These are phyloP conservation scores for Tridacna gigas DNA, from an alignment of 2,888 invertebrate species.

Conservation along the genomic window DNA sequence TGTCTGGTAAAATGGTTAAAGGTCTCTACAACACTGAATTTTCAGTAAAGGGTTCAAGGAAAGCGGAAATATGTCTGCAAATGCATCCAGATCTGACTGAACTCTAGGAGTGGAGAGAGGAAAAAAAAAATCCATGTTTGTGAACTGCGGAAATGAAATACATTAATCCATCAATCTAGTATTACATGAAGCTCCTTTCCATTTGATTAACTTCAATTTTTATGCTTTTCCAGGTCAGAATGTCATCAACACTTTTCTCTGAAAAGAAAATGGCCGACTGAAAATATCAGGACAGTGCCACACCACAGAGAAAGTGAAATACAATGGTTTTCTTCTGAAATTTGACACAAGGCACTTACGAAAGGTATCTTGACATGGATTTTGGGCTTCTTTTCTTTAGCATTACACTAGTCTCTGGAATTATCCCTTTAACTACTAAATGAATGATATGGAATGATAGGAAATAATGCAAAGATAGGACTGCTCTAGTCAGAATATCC, in stretches of 20 bases:
- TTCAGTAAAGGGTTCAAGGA: not conserved
- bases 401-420: too few relatives aligned
- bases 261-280: not conserved
- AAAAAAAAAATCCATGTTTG: conserved; percentile 9
- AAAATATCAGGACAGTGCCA: not conserved
- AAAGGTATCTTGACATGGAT: too few relatives aligned
- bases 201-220: conserved; percentile 15
- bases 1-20: too few relatives aligned
- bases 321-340: too few relatives aligned
- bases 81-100: not conserved
- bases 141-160: conserved; percentile 25
- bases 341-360: too few relatives aligned
- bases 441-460: too few relatives aligned
- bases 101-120: not conserved
- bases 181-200: not conserved
- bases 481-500: too few relatives aligned
- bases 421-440: too few relatives aligned
- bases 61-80: not conserved
- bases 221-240: not conserved
- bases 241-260: not conserved
- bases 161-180: conserved; percentile 9
- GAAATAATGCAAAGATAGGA: too few relatives aligned
- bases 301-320: too few relatives aligned
- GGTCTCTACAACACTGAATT: not conserved
- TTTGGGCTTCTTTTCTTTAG: too few relatives aligned